These are phyloP conservation scores for Epinephelus moara DNA, from an alignment of 2,113 vertebrate genomes.

Conservation along the genomic window DNA sequence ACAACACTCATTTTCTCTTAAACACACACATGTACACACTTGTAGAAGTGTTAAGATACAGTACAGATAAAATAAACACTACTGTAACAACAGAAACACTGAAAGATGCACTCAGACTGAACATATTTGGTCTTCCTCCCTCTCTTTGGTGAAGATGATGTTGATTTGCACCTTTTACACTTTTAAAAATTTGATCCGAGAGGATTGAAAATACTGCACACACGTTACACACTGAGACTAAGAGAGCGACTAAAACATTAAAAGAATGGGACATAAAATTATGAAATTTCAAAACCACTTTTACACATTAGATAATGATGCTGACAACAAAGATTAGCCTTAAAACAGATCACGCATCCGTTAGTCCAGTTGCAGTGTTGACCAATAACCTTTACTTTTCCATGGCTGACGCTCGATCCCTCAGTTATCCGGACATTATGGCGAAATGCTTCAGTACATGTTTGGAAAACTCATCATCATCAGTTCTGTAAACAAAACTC, in stretches of 20 bases:
- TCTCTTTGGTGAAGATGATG: not conserved
- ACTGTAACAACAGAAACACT: constrained; percentile 36
- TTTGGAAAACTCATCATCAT: not conserved
- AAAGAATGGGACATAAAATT: not conserved
- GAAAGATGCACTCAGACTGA: constrained; percentile 3
- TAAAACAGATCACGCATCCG: not conserved
- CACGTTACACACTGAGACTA: not conserved
- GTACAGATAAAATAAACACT: constrained; percentile 58
- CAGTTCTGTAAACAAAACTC: constrained; percentile 20
- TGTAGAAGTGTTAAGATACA: constrained; percentile 36
- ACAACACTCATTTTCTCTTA: not conserved
- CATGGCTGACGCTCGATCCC: not conserved
- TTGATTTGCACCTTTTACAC: not conserved
- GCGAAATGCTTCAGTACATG: not conserved
- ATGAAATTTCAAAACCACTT: not conserved
- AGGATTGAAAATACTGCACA: not conserved
- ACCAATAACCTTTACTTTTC: not conserved
- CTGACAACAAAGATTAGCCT: not conserved
- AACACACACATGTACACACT: constrained; percentile 12
- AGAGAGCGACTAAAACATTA: not conserved
- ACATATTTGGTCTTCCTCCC: constrained; percentile 2
- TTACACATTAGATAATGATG: not conserved
- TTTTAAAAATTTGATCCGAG: not conserved
- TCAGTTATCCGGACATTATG: not conserved
- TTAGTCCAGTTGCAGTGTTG: constrained; percentile 4